Percentiles rank a stretch among this genome's conserved stretches.
phyloP scores from a whole-genome alignment of 2,797 vertebrate genomes.

The Huso huso region DNA sequence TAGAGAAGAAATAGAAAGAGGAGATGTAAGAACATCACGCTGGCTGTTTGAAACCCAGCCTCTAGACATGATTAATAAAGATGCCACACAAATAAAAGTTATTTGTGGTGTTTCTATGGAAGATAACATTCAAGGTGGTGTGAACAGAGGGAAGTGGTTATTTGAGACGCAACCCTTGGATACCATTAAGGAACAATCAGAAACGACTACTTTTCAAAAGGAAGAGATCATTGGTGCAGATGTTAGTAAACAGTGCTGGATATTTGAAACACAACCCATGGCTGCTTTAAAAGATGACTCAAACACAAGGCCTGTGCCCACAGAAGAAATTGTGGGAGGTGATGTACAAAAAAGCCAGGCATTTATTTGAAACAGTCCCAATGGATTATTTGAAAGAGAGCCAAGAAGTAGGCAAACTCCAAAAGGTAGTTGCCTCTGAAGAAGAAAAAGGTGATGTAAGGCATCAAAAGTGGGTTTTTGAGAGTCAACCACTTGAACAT shows the following conservation, averaged over 20 bases:
- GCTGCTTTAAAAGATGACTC: conserved; percentile 72
- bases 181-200: conserved; percentile 66
- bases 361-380: conserved; percentile 80
- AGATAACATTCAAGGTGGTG: conserved; percentile 63
- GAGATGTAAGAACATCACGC: conserved; percentile 67
- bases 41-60: conserved; percentile 78
- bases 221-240: conserved; percentile 70
- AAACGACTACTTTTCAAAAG: conserved; percentile 51
- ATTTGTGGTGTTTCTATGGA: conserved; percentile 73
- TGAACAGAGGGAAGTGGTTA: conserved; percentile 69
- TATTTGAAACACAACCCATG: conserved; percentile 84
- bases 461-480: conserved; percentile 84
- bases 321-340: conserved; percentile 71
- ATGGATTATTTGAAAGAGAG: conserved; percentile 71
- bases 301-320: conserved; percentile 43
- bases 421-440: conserved; percentile 57
- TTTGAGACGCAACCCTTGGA: conserved; percentile 77
- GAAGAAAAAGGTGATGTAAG: conserved; percentile 82
- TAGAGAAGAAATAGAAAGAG: conserved; percentile 73
- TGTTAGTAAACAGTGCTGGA: conserved; percentile 79
- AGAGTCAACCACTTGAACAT: conserved; percentile 78
- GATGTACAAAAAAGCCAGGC: conserved; percentile 74
- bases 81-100: conserved; percentile 61
- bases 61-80: conserved; percentile 60
- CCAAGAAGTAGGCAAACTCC: conserved; percentile 71